Evolutionary conservation across 2,888 invertebrate genomes (phyloP).

Genomic region (Nasonia oneida): DNA sequence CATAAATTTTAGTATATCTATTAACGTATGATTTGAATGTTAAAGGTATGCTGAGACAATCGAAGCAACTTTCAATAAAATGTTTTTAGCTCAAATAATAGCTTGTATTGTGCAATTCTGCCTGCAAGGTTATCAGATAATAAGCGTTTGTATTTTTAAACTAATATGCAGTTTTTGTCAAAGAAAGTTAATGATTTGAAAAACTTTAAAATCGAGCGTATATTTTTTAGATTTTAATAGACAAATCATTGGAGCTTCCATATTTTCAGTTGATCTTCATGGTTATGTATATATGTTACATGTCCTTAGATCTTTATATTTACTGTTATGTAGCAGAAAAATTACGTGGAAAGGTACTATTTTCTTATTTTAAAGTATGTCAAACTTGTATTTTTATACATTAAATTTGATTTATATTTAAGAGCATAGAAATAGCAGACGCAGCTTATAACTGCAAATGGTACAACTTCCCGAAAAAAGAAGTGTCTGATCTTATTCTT

Average conservation of each 20-base stretch:
- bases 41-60: constrained; percentile 67
- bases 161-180: background rate
- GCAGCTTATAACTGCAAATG: constrained; percentile 64
- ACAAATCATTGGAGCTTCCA: constrained; percentile 33
- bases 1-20: background rate
- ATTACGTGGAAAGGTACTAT: constrained; percentile 42
- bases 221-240: constrained; percentile 11
- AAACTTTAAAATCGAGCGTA: background rate
- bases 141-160: constrained; percentile 63
- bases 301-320: constrained; percentile 53
- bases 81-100: constrained; percentile 69
- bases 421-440: constrained; percentile 61
- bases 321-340: constrained; percentile 59
- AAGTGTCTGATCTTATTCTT: constrained; percentile 60
- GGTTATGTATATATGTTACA: constrained; percentile 42
- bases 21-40: background rate
- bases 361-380: background rate
- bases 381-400: background rate
- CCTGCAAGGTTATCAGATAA: constrained; percentile 69
- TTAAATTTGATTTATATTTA: constrained; percentile 7
- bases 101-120: constrained; percentile 69
- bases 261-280: constrained; percentile 48
- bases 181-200: background rate
- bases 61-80: constrained; percentile 68
- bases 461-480: constrained; percentile 61